A percentile compares a stretch with the other conserved stretches of the same genome.
Evolutionary conservation across 2,113 vertebrate species (phyloP).

Genomic region (Tachysurus vachellii): DNA sequence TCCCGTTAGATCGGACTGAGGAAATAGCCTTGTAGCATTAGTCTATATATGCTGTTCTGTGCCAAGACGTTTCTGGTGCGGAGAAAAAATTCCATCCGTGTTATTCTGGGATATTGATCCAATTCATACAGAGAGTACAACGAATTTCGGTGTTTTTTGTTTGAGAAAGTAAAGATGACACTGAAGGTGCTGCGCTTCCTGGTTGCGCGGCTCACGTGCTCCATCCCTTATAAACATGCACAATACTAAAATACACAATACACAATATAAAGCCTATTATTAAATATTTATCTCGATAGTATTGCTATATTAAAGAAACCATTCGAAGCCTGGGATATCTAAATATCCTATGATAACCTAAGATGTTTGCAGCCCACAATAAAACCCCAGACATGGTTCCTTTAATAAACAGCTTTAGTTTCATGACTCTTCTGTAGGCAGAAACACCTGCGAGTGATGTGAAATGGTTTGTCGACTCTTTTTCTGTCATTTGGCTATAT

Average conservation of each 20-base stretch:
- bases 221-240: background rate
- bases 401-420: background rate
- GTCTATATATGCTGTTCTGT: background rate
- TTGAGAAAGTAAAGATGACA: background rate
- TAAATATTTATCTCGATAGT: background rate
- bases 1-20: constrained; percentile 47
- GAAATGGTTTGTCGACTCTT: background rate
- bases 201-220: constrained; percentile 31
- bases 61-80: constrained; percentile 32
- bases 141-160: background rate
- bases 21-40: constrained; percentile 21
- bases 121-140: background rate
- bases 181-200: constrained; percentile 37
- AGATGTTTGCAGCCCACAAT: background rate
- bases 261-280: background rate
- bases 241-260: background rate
- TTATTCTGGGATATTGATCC: background rate
- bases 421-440: background rate
- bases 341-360: background rate
- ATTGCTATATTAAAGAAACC: background rate
- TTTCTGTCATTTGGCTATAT: background rate
- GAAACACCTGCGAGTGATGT: background rate
- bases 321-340: background rate
- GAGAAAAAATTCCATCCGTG: background rate
- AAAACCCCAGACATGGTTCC: background rate